These are phyloP conservation scores for Drosophila mettleri DNA, from an alignment of 2,888 invertebrate species.

Conservation along the genomic window DNA sequence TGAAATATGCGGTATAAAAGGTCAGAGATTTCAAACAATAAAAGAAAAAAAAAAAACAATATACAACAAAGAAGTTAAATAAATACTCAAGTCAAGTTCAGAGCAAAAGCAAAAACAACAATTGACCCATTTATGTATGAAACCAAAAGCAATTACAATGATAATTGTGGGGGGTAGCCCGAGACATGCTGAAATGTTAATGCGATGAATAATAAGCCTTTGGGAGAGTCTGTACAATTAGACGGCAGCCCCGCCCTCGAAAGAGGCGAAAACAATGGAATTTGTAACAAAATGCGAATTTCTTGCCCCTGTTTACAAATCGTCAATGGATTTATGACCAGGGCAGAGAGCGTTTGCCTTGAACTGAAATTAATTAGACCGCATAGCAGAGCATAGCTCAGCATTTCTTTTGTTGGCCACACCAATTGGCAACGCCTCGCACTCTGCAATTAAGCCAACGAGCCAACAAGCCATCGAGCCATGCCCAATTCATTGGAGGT, in stretches of 20 bases:
- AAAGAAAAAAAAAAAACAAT: constrained; percentile 6
- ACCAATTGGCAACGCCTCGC: constrained; percentile 67
- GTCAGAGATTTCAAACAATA: constrained; percentile 30
- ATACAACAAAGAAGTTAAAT: no score
- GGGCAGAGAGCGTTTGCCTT: constrained; percentile 54
- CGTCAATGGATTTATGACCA: constrained; percentile 64
- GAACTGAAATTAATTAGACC: constrained; percentile 79
- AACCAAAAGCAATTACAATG: constrained; percentile 62
- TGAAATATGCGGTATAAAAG: constrained; percentile 48
- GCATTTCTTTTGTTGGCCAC: constrained; percentile 73
- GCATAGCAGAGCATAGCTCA: constrained; percentile 48
- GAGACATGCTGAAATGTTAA: constrained; percentile 62
- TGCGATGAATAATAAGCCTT: constrained; percentile 66
- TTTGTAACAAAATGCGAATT: constrained; percentile 76
- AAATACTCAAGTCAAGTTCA: constrained; percentile 62
- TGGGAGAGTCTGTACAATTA: constrained; percentile 54
- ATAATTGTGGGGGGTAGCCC: constrained; percentile 65
- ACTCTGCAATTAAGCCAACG: constrained; percentile 36
- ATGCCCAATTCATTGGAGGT: constrained; percentile 65
- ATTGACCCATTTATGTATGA: constrained; percentile 63
- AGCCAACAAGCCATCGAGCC: constrained; percentile 34
- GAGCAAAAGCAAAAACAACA: constrained; percentile 28
- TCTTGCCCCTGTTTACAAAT: constrained; percentile 58
- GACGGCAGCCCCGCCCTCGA: constrained; percentile 21
- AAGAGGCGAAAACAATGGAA: constrained; percentile 60